phyloP scores from a whole-genome alignment of 2,888 invertebrate species.

The Lapara coniferarum region DNA sequence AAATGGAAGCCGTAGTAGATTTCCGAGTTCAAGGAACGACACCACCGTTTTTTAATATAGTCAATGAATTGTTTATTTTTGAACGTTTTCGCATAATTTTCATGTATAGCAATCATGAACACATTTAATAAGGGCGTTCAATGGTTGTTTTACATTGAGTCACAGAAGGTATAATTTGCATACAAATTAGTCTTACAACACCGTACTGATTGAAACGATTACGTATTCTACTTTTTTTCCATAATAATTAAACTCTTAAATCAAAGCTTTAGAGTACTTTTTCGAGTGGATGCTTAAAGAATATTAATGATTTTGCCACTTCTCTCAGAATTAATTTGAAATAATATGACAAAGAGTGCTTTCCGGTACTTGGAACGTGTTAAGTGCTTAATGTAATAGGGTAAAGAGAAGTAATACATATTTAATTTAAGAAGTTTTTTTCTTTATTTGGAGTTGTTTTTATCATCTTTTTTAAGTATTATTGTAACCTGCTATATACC shows the following conservation, averaged over 20 bases:
- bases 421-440: not conserved
- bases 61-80: too few relatives aligned
- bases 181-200: not conserved
- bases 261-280: slow-evolving; percentile 6
- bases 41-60: too few relatives aligned
- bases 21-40: too few relatives aligned
- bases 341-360: slow-evolving; percentile 9
- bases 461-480: too few relatives aligned
- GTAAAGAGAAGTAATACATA: not conserved
- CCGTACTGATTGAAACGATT: not conserved
- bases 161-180: not conserved
- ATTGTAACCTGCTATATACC: too few relatives aligned
- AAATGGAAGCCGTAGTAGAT: too few relatives aligned
- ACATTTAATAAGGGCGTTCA: slow-evolving; percentile 5
- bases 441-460: too few relatives aligned
- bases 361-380: not conserved
- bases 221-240: not conserved
- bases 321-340: slow-evolving; percentile 20
- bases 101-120: not conserved
- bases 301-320: slow-evolving; percentile 19
- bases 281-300: not conserved
- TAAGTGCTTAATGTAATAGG: not conserved
- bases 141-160: not conserved
- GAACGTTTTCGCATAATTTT: not conserved
- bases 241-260: not conserved